A percentile compares a stretch with the other conserved stretches of the same genome.
Conservation (phyloP, 2,888 invertebrate genomes). For the Lycia hirtaria region DNA sequence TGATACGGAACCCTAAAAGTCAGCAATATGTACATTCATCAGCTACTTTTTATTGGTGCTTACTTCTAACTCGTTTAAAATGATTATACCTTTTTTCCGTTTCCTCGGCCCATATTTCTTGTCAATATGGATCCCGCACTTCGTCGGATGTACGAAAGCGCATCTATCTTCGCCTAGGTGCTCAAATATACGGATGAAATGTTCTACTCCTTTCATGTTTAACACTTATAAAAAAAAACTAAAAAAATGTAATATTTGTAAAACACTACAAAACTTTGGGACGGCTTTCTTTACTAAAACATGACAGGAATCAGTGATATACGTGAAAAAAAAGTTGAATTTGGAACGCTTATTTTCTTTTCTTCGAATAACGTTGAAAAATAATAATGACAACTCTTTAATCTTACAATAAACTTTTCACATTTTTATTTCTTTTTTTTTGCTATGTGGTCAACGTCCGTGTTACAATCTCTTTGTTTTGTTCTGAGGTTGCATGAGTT, state of each 20-base stretch:
- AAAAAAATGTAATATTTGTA: conserved; percentile 25
- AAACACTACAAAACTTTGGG: conserved; percentile 31
- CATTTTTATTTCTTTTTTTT: background rate
- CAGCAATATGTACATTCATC: no score
- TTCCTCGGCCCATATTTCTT: conserved; percentile 14
- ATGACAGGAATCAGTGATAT: background rate
- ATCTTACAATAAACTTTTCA: no score
- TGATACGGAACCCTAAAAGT: no score
- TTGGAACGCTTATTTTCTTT: background rate
- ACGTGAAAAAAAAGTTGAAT: conserved; percentile 2
- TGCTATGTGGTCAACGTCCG: no score
- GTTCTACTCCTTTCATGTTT: conserved; percentile 33
- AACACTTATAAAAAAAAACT: conserved; percentile 20
- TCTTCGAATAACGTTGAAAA: no score
- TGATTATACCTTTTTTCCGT: conserved; percentile 9
- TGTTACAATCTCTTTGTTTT: no score
- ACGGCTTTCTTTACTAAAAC: conserved; percentile 19
- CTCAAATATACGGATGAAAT: conserved; percentile 26
- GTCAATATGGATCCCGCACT: conserved; percentile 17
- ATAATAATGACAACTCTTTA: no score
- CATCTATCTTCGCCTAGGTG: conserved; percentile 16
- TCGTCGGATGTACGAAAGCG: conserved; percentile 2
- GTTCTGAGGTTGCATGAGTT: no score
- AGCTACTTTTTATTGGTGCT: no score
- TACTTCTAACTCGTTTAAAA: no score